Base-by-base conservation (phyloP, 2,113 vertebrate species). In the Amia ocellicauda region DNA sequence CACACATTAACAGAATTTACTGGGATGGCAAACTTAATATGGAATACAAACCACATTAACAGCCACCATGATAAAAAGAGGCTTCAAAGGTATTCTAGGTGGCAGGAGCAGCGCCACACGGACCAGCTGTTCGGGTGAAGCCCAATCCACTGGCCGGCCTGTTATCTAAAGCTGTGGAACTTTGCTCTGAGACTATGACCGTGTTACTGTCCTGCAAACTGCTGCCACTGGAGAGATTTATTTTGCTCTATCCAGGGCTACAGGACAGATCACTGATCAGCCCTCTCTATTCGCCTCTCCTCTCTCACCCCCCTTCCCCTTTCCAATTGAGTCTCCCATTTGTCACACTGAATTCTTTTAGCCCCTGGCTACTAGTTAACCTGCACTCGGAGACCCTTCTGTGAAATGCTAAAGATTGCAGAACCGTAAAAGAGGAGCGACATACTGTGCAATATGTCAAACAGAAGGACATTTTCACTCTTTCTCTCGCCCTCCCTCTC, bases 371-470 rank as follows among this genome's bases (percentile, higher is more conserved):
- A 85, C 74, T 80, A 83, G 83, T 89, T 88, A 86, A 87, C 85
- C 79, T 77, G 79, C 79, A 83, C 80, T 78, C 79, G 69, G 75
- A 76, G 78, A 84, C 71, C 78, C 78, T 72, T 75, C 73, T 76
- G 63, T 80, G 80, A 86, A 88, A 84, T 70, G 77, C 70, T 75
- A 80, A 64, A 83, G 82, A 90, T 87, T 83, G 80, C 66, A 64
- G 73, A 74, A 83, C 80, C 10, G 73, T 84, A 83, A 86, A 88
- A 80, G 72, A 70, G 66, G 67, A 71, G 63, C 29, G 24, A 69
- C 74, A 79, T 79, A 75, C 72, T 71, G 74, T 41, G 84, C 83
- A 84, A 75, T 83, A 82, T 87, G 89, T 92, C 88, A 87, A 88
- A 87, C 86, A 86, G 80, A 80, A 84, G 85, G 80, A 89, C 87